These are phyloP conservation scores for Lepisosteus oculatus DNA, from an alignment of 2,113 vertebrate species.

Conservation along the genomic window DNA sequence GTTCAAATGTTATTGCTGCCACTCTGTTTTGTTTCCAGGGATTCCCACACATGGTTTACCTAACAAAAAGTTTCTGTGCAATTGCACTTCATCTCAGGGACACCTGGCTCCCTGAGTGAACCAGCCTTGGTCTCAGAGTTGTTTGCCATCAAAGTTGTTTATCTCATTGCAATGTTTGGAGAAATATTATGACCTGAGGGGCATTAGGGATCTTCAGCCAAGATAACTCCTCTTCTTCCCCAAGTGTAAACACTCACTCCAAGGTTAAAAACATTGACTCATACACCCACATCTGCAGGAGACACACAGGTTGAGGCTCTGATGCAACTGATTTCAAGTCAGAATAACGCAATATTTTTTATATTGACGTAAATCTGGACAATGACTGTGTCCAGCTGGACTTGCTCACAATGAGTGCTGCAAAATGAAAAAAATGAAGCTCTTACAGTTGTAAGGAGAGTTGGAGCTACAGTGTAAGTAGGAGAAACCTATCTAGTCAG, in stretches of 20 bases:
- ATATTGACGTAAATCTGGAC: neutral
- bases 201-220: slow-evolving; percentile 10
- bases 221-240: neutral
- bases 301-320: slow-evolving; percentile 2
- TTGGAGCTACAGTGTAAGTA: slow-evolving; percentile 2
- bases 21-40: too few relatives aligned
- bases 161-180: slow-evolving; percentile 11
- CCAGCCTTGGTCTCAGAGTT: too few relatives aligned
- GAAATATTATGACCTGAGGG: slow-evolving; percentile 11
- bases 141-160: slow-evolving; percentile 16
- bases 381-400: slow-evolving; percentile 16
- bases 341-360: too few relatives aligned
- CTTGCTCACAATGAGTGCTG: slow-evolving; percentile 22
- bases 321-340: neutral
- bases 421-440: neutral
- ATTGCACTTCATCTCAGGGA: neutral
- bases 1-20: neutral
- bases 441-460: neutral
- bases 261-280: slow-evolving; percentile 11
- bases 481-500: neutral
- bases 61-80: neutral
- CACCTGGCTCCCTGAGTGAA: neutral
- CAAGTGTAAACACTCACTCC: neutral
- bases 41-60: neutral
- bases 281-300: slow-evolving; percentile 18